phyloP scores from a whole-genome alignment of 2,113 vertebrate genomes.

The Calypte anna region DNA sequence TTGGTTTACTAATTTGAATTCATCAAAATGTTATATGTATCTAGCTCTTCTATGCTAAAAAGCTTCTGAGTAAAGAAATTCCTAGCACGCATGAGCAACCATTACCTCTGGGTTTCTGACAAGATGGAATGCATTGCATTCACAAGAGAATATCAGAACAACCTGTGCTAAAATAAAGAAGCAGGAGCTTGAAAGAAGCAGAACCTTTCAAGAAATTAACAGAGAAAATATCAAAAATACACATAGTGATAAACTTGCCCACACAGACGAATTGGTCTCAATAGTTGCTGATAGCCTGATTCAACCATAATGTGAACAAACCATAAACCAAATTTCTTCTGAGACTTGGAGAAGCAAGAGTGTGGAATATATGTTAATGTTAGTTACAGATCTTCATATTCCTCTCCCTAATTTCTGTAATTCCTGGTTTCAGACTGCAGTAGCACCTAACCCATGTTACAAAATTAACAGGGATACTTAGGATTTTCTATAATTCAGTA shows the following conservation, averaged over 20 bases:
- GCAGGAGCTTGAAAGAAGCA: neutral
- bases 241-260: neutral
- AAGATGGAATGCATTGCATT: neutral
- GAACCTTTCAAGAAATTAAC: neutral
- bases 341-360: neutral
- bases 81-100: neutral
- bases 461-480: neutral
- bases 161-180: neutral
- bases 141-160: neutral
- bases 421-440: neutral
- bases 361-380: neutral
- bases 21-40: neutral
- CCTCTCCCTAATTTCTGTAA: neutral
- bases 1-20: neutral
- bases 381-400: neutral
- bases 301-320: neutral
- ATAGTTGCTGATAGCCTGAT: neutral
- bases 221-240: neutral
- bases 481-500: neutral
- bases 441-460: neutral
- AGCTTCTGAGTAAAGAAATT: neutral
- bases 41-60: neutral
- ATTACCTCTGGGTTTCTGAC: neutral
- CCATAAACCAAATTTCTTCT: neutral
- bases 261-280: neutral